Evolutionary conservation across 1,140 invertebrate species (phyloP), one percentile per base, ranked within the genome.

Genomic region (Ceratosolen fusciceps): DNA sequence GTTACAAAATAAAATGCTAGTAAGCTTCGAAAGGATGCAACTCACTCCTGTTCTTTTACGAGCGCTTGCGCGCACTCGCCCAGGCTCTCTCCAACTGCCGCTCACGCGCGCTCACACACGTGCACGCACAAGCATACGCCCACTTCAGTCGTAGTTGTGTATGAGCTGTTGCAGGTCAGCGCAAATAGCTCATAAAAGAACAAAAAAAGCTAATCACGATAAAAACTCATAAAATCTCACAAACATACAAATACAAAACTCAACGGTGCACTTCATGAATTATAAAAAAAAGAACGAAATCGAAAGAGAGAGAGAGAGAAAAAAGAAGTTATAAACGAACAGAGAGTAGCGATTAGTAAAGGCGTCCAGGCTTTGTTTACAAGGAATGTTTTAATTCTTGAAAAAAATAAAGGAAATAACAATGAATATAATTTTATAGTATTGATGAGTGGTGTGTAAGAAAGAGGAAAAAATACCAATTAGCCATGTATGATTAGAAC

Each of bases 151-250:
- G 70, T 81, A 81, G 75, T 77, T 56, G 60, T 76, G 31, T 74
- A 62, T n/a, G 84, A 84, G 80, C 82, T 84, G 85, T 86, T 86
- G 85, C 84, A 62, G 85, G 85, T 86, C 85, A 85, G 85, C 85
- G 73, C 80, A 82, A 83, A 82, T 85, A 82, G 82, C 82, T 83
- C 80, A 82, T 85, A 83, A 83, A 83, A 83, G 83, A 84, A 84
- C 76, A 83, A 76, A 84, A n/a, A n/a, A 84, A 82, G 81, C 72
- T 58, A 86, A 80, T 72, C 56, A 70, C 68, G 52, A 34, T n/a
- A n/a, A n/a, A 62, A 58, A 77, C 65, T 47, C 74, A 85, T 86
- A 82, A 84, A 60, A 54, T 73, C 71, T 80, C 81, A 84, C 83
- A 83, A 81, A 84, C 81, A 82, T 85, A 86, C 82, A 83, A 43